These are phyloP conservation scores for Petrocephalus schoutedeni DNA, from an alignment of 2,797 vertebrate genomes.

Conservation along the genomic window DNA sequence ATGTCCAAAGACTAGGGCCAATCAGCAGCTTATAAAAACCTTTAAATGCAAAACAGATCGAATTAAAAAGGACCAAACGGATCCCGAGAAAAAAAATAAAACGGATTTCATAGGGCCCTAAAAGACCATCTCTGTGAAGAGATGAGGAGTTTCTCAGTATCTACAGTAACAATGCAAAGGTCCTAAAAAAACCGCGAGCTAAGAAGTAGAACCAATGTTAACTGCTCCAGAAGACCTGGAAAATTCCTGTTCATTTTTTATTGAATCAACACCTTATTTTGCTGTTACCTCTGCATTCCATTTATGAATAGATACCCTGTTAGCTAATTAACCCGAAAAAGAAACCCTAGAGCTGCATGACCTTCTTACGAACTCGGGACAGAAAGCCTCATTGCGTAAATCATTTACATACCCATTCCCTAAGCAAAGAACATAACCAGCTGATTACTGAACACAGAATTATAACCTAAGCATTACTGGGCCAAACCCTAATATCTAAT, in stretches of 20 bases:
- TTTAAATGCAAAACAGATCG: no score
- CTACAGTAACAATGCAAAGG: not conserved
- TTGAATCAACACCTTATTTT: not conserved
- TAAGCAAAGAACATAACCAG: not conserved
- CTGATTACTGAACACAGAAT: not conserved
- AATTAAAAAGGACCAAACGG: no score
- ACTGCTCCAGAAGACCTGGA: not conserved
- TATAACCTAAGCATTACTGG: not conserved
- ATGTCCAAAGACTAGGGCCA: not conserved
- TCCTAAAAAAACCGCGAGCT: not conserved
- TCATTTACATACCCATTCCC: not conserved
- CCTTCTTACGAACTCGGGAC: not conserved
- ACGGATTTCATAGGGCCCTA: no score
- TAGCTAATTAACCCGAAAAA: not conserved
- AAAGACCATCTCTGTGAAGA: not conserved
- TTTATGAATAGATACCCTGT: not conserved
- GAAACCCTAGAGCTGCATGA: not conserved
- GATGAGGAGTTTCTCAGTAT: not conserved
- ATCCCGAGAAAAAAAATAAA: no score
- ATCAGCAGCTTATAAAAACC: no score
- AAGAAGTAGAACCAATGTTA: not conserved
- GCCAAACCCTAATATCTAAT: not conserved
- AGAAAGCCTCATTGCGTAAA: not conserved
- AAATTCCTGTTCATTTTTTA: not conserved
- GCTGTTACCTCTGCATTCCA: not conserved